These are phyloP conservation scores for Serilophus lunatus DNA, from an alignment of 2,113 vertebrate genomes.

Conservation along the genomic window DNA sequence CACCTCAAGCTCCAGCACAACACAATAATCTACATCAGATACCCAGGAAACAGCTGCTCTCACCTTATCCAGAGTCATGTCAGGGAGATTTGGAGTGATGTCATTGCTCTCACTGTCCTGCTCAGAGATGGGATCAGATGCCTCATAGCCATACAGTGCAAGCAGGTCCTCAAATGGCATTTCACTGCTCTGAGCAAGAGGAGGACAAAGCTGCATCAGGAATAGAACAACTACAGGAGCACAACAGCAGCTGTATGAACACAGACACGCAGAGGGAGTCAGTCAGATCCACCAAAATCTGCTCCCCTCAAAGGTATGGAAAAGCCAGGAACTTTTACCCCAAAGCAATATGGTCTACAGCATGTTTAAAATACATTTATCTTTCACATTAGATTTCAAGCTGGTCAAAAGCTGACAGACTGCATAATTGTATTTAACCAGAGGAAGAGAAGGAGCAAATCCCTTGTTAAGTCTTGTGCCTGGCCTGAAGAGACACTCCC, in stretches of 20 bases:
- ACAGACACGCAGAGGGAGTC: neutral
- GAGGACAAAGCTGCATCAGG: slow-evolving; percentile 35
- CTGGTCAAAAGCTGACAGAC: neutral
- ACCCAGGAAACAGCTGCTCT: neutral
- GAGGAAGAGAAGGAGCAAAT: neutral
- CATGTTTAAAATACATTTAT: neutral
- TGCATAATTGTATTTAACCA: neutral
- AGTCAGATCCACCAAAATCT: neutral
- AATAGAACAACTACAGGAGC: neutral
- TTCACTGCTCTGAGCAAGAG: slow-evolving; percentile 79
- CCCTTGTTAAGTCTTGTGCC: neutral
- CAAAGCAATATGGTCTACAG: neutral
- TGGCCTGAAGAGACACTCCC: neutral
- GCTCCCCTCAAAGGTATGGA: neutral
- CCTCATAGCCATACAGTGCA: slow-evolving; percentile 89
- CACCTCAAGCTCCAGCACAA: neutral
- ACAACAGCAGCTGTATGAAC: neutral
- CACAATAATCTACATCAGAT: neutral
- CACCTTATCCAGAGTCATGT: slow-evolving; percentile 90
- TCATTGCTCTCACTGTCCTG: slow-evolving; percentile 82
- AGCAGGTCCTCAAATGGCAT: slow-evolving; percentile 92
- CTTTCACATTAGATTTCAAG: neutral
- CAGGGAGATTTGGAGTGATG: slow-evolving; percentile 76
- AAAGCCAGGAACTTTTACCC: neutral
- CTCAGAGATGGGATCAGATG: slow-evolving; percentile 80